Conservation (phyloP, 2,797 vertebrate species). For the Alcedo atthis region DNA sequence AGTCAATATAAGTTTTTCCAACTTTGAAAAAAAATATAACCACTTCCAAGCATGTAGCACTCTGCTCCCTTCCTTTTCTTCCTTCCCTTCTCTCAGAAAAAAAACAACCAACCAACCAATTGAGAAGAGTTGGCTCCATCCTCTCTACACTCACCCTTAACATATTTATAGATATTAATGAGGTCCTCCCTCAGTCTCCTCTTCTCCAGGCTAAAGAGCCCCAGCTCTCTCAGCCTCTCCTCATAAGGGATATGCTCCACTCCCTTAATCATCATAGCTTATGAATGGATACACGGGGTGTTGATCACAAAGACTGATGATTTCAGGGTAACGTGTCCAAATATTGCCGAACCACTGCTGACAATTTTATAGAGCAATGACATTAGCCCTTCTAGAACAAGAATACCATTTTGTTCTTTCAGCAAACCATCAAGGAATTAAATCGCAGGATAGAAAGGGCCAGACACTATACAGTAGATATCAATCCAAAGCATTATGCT, state of each 20-base stretch:
- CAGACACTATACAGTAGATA: background rate
- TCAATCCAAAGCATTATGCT: background rate
- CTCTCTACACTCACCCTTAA: too few relatives aligned
- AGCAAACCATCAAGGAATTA: too few relatives aligned
- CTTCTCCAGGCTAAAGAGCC: too few relatives aligned
- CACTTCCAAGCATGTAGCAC: background rate
- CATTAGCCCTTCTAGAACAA: too few relatives aligned
- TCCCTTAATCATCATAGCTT: background rate
- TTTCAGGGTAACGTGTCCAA: background rate
- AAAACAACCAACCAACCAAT: too few relatives aligned
- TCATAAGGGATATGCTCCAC: too few relatives aligned
- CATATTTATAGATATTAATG: too few relatives aligned
- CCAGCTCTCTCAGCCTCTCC: too few relatives aligned
- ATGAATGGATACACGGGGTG: accelerated
- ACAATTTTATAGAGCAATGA: background rate
- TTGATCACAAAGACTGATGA: accelerated
- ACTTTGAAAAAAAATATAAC: background rate
- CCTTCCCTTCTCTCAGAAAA: background rate
- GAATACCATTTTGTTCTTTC: too few relatives aligned
- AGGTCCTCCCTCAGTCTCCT: too few relatives aligned
- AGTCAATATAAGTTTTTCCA: background rate
- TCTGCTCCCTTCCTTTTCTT: background rate
- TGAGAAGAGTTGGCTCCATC: too few relatives aligned
- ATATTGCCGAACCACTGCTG: background rate
- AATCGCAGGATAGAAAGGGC: too few relatives aligned